Evolutionary conservation across 1,140 invertebrate genomes (phyloP), one percentile per base, ranked within the genome.

Genomic region (Leptopilina clavipes): DNA sequence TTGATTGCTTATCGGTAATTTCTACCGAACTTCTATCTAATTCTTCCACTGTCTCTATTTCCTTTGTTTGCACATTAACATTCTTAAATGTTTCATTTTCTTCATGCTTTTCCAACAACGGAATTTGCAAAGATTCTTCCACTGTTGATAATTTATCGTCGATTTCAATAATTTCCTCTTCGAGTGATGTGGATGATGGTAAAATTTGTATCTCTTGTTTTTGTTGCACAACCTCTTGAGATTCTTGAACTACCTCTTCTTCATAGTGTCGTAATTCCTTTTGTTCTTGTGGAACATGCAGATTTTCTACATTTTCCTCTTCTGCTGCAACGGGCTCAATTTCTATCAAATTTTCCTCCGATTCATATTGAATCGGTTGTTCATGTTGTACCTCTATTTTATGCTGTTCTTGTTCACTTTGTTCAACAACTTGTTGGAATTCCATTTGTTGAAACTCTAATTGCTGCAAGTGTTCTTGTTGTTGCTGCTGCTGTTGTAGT

Each of bases 401-500:
- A 14, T 70, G 17, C 37, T 73, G 52, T 11, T 72, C 37, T 52
- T 70, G 76, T 25, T 73, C 37, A 9, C 73, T 40, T 9, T 74
- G 43, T 72, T 52, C 18, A 12, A 12, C 11, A 10, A 9, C 22
- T 37, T 76, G 43, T 45, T 75, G 25, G 10, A 19, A 14, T 65
- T 44, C 1, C n/a, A 44, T 9, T n/a, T 74, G 37, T 11, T 76
- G 52, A 6, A 70, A 43, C 19, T 71, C 45, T 52, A 71, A 52
- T 31, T 78, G 72, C 8, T 76, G 25, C 7, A 70, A 1, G 8
- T 78, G 76, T 48, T 81, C 71, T 31, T 78, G 79, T 31, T 75
- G 73, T 0, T 59, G 44, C 10, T 76, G 71, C 40, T 76, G 71
- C n/a, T 76, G 76, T 22, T 56, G 74, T 11, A 45, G 6, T 12